These are phyloP conservation scores for Dolichopus griseipennis DNA, from an alignment of 2,888 invertebrate species.

Conservation along the genomic window DNA sequence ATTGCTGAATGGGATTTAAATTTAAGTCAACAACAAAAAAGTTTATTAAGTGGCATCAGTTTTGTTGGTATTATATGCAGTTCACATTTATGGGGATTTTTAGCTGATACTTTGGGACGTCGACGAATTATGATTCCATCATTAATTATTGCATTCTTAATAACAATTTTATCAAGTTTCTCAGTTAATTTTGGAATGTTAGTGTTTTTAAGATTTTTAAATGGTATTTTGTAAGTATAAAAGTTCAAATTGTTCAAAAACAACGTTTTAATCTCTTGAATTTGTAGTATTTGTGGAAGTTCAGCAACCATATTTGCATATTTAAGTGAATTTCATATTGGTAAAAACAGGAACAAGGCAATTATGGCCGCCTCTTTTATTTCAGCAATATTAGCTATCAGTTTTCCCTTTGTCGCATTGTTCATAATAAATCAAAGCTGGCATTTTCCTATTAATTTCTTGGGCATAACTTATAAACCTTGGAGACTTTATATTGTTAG, in stretches of 20 bases:
- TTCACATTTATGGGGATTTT: slow-evolving; percentile 50
- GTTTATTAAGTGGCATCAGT: slow-evolving; percentile 39
- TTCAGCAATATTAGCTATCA: slow-evolving; percentile 34
- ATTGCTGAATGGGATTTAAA: slow-evolving; percentile 44
- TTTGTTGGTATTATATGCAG: slow-evolving; percentile 46
- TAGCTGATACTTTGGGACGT: slow-evolving; percentile 48
- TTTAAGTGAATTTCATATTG: slow-evolving; percentile 47
- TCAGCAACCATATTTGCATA: slow-evolving; percentile 48
- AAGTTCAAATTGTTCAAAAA: background rate
- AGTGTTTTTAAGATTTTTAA: slow-evolving; percentile 45
- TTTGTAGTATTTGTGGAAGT: slow-evolving; percentile 39
- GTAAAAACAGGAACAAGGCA: slow-evolving; percentile 42
- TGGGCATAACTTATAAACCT: slow-evolving; percentile 33
- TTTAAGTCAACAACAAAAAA: slow-evolving; percentile 38
- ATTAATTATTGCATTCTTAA: slow-evolving; percentile 42
- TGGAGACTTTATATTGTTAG: slow-evolving; percentile 38
- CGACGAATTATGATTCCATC: slow-evolving; percentile 44
- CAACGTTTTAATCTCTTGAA: too few species aligned
- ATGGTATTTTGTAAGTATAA: slow-evolving; percentile 46
- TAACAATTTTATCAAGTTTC: slow-evolving; percentile 46
- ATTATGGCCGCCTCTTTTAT: slow-evolving; percentile 37
- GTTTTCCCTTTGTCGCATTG: slow-evolving; percentile 37
- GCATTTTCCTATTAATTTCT: slow-evolving; percentile 28
- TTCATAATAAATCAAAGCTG: slow-evolving; percentile 36
- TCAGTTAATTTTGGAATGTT: slow-evolving; percentile 45